Evolutionary conservation across 2,797 vertebrate species (phyloP).

Genomic region (Leptodactylus fallax): DNA sequence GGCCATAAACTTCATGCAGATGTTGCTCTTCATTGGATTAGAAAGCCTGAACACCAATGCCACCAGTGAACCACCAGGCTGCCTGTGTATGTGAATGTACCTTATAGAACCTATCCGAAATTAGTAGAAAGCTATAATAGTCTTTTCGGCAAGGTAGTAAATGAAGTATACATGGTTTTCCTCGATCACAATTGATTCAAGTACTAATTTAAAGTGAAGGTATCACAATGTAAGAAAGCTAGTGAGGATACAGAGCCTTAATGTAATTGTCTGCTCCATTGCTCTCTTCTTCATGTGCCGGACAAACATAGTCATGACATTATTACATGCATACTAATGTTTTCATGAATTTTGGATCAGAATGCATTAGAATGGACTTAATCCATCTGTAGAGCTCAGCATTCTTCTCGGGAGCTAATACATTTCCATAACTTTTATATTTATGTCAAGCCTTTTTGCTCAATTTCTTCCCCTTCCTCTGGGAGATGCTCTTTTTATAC

Average conservation of each 20-base stretch:
- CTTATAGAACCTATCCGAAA: neutral
- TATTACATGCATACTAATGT: constrained; percentile 2
- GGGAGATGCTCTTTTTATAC: neutral
- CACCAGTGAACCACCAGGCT: neutral
- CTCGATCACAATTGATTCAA: neutral
- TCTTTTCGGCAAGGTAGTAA: neutral
- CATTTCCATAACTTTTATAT: constrained; percentile 41
- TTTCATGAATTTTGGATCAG: constrained; percentile 5
- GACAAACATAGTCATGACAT: neutral
- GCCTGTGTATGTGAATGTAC: neutral
- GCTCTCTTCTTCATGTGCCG: neutral
- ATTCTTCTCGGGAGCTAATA: neutral
- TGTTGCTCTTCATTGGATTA: neutral
- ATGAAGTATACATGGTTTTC: neutral
- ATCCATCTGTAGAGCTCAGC: neutral
- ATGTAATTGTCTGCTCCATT: constrained; percentile 18
- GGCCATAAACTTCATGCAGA: neutral
- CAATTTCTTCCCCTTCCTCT: neutral
- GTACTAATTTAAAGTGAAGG: constrained; percentile 6
- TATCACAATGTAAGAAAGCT: neutral
- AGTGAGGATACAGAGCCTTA: neutral
- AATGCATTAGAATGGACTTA: neutral
- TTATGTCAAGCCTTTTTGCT: constrained; percentile 13
- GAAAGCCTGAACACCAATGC: too few species aligned
- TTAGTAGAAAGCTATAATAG: neutral